Evolutionary conservation across 2,797 vertebrate species (phyloP).

Genomic region (Antrozous pallidus): DNA sequence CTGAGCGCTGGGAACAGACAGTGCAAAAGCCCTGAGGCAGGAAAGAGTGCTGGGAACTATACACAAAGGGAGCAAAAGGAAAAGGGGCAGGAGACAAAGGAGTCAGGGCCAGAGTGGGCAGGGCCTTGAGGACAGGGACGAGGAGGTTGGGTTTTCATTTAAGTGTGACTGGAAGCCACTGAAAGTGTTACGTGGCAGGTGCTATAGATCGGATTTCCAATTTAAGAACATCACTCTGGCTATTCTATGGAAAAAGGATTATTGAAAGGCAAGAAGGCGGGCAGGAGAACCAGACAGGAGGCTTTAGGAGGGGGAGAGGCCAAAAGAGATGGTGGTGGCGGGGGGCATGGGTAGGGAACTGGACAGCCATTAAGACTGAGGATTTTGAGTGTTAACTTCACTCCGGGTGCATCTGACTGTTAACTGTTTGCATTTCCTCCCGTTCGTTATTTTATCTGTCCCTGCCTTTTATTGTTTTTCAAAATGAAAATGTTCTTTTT

Average conservation of each 20-base stretch:
- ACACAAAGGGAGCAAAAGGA: background rate
- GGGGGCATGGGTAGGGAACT: background rate
- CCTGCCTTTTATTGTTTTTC: background rate
- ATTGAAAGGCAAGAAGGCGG: background rate
- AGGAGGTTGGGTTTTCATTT: background rate
- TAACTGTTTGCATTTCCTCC: background rate
- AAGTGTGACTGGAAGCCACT: background rate
- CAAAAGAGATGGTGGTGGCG: too few species aligned
- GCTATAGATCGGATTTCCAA: background rate
- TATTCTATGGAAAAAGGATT: background rate
- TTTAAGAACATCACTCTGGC: background rate
- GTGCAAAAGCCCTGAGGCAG: background rate
- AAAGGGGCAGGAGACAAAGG: background rate
- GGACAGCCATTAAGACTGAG: background rate
- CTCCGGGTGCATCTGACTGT: background rate
- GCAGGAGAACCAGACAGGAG: background rate
- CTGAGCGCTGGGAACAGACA: background rate
- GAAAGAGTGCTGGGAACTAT: background rate
- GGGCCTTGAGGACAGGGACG: too few species aligned
- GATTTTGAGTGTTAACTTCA: background rate
- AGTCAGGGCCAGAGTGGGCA: background rate
- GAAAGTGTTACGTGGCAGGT: background rate
- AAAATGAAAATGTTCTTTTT: constrained; percentile 26
- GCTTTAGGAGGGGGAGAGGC: too few species aligned
- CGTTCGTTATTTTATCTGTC: background rate